phyloP scores from a whole-genome alignment of 35 echinoderm and acorn worm genomes.

The Ptychodera flava region DNA sequence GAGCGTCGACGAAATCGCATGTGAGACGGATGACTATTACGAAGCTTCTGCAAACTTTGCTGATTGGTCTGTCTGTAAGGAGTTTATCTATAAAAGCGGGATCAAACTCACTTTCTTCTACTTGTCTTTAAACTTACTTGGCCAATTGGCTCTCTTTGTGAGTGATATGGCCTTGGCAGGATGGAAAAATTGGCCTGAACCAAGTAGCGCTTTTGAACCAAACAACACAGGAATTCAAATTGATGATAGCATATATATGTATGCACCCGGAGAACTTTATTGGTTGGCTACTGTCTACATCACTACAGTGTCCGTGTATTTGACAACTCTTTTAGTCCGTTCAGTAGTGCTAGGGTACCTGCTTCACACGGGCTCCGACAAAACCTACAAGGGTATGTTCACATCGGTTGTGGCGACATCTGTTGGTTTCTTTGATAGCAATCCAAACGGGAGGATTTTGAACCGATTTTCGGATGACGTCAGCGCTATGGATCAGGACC shows the following conservation, averaged over 20 bases:
- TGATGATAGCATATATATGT: background rate
- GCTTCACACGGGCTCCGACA: background rate
- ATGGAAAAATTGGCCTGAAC: background rate
- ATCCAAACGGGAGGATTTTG: conserved; percentile 69
- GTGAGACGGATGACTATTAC: background rate
- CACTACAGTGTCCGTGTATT: background rate
- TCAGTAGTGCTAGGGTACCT: background rate
- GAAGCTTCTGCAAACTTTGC: background rate
- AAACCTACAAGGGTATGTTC: background rate
- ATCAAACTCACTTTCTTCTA: background rate
- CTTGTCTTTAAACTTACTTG: background rate
- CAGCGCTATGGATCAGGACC: background rate
- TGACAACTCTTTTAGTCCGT: background rate
- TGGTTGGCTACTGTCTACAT: background rate
- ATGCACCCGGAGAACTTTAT: background rate
- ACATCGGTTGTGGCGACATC: background rate
- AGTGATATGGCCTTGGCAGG: background rate
- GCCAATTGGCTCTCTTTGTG: background rate
- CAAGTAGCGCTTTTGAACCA: too few species aligned
- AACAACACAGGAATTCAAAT: background rate
- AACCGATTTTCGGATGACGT: conserved; percentile 87
- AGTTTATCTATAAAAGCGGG: background rate
- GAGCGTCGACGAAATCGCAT: background rate
- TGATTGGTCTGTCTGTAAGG: background rate
- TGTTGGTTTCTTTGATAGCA: conserved; percentile 88